Evolutionary conservation across 1,140 invertebrate genomes (phyloP).

Genomic region (Atta texana): DNA sequence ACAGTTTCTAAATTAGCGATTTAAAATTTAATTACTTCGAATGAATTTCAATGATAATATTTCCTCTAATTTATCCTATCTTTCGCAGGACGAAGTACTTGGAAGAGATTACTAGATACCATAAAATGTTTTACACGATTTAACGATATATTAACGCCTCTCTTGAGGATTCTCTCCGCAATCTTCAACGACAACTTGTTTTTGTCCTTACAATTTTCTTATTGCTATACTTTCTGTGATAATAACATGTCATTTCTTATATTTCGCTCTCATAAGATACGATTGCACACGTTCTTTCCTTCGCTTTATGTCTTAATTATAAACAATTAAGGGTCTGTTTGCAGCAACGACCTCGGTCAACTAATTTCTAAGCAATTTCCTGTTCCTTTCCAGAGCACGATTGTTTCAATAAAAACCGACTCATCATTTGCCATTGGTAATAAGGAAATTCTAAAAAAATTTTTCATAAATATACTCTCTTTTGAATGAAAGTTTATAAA

Average conservation of each 20-base stretch:
- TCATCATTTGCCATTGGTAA: background rate
- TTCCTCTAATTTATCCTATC: background rate
- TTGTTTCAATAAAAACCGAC: background rate
- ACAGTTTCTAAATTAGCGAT: background rate
- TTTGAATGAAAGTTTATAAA: background rate
- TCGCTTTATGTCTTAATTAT: constrained; percentile 54
- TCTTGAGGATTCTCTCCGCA: background rate
- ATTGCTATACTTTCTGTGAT: constrained; percentile 37
- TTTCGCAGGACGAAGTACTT: constrained; percentile 16
- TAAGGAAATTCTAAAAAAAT: background rate
- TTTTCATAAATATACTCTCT: background rate
- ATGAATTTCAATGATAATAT: constrained; percentile 1
- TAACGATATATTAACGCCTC: constrained; percentile 15
- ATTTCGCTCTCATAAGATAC: constrained; percentile 38
- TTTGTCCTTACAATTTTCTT: constrained; percentile 34
- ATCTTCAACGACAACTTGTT: constrained; percentile 26
- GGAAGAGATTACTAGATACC: background rate
- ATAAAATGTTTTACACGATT: constrained; percentile 48
- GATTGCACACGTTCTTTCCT: constrained; percentile 49
- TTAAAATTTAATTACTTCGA: constrained; percentile 8
- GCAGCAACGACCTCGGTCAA: constrained; percentile 17
- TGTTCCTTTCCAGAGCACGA: constrained; percentile 5
- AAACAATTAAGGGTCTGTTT: constrained; percentile 41
- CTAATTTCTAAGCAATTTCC: background rate
- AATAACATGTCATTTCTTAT: constrained; percentile 44